A percentile compares a stretch with the other conserved stretches of the same genome.
These are phyloP conservation scores for Drosophila mayaguana DNA, from an alignment of 2,888 invertebrate genomes.

Conservation along the genomic window DNA sequence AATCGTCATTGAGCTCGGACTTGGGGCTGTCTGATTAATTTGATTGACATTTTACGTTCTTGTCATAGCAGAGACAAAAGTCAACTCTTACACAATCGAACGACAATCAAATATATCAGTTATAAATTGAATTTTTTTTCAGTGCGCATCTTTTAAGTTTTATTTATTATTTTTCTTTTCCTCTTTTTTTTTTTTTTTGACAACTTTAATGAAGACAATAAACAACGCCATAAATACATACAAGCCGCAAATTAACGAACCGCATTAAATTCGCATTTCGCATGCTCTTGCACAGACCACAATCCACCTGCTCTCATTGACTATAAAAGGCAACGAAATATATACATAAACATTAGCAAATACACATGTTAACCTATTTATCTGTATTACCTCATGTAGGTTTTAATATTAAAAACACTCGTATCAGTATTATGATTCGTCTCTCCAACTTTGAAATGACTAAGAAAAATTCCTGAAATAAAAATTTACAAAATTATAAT, in stretches of 20 bases:
- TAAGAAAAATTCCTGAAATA: neutral
- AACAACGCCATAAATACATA: constrained; percentile 32
- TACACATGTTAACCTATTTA: constrained; percentile 3
- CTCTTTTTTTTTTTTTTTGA: constrained; percentile 24
- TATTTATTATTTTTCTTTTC: neutral
- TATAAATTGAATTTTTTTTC: neutral
- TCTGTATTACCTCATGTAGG: neutral
- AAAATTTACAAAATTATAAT: neutral
- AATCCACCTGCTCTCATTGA: constrained; percentile 10
- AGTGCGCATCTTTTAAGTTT: constrained; percentile 7
- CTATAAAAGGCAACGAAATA: constrained; percentile 21
- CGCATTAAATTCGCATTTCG: constrained; percentile 43
- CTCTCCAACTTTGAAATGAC: neutral
- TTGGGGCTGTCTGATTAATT: constrained; percentile 38
- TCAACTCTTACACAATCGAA: neutral
- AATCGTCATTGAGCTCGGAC: constrained; percentile 46
- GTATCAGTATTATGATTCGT: neutral
- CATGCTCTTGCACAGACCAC: constrained; percentile 11
- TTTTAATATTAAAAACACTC: neutral
- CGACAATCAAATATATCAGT: constrained; percentile 21
- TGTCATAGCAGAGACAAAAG: constrained; percentile 27
- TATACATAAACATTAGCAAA: constrained; percentile 7
- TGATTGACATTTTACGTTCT: constrained; percentile 37
- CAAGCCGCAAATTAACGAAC: constrained; percentile 50
- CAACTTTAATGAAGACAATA: constrained; percentile 50